Evolutionary conservation across 2,113 vertebrate species (phyloP), one percentile per base, ranked within the genome.

Genomic region (Ceuthmochares aereus): DNA sequence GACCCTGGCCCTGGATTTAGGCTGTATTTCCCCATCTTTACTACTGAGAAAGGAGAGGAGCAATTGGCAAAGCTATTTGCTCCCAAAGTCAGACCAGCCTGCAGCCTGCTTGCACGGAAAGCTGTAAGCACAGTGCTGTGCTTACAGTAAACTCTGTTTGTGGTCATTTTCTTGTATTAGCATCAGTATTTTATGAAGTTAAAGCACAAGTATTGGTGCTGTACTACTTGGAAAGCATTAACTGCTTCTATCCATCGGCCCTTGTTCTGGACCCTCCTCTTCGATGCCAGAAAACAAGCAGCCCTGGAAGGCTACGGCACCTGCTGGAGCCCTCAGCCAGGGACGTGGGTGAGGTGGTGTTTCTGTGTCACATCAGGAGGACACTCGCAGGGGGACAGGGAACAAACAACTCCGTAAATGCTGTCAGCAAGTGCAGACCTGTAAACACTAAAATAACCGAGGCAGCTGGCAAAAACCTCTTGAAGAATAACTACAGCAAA

Each of bases 381-480:
- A 47, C 68, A 10, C 27, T 87, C 63, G 54, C 60, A 91, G n/a
- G 84, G 47, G 83, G 27, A 93, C 72, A 64, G 74, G 23, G 34
- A 95, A 76, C 47, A 82, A 89, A 69, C 36, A 90, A 59, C 9
- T 40, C 14, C 49, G 45, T 74, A 76, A 77, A 90, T 84, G 45
- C 64, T 83, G 67, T 66, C 22, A 66, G 59, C 93, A 96, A 37
- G 43, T 70, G 55, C 78, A 91, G 89, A 84, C 37, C 77, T 94
- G 67, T 85, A 90, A 87, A 96, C 54, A 42, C 32, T 7, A 43
- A 68, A 63, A 75, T 63, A n/a, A 87, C 54, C 70, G 37, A 36
- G 49, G 93, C 72, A 97, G 78, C 63, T 56, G 47, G 29, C 15
- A 80, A 93, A 91, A 89, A 36, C 32, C 23, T 84, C 40, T 22